phyloP scores from a whole-genome alignment of 2,113 vertebrate species.

The Eublepharis macularius region DNA sequence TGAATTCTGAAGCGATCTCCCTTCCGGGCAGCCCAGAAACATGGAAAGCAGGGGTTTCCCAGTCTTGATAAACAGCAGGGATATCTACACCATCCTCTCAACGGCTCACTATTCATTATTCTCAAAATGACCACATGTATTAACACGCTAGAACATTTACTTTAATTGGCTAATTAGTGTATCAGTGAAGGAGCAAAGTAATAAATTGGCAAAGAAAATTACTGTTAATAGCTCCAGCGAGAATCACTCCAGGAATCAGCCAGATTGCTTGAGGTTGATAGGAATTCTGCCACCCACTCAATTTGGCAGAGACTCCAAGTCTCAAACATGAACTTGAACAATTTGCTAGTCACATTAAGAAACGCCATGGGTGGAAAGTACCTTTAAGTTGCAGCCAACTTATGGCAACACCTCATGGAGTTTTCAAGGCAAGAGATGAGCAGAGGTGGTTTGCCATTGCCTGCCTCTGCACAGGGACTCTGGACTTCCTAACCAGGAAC shows the following conservation, averaged over 20 bases:
- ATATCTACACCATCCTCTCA: not conserved
- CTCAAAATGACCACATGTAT: not conserved
- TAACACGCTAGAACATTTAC: not conserved
- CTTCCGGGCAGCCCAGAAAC: not conserved
- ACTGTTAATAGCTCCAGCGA: not conserved
- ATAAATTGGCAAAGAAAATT: not conserved
- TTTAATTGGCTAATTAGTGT: not conserved
- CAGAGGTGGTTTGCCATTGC: no score
- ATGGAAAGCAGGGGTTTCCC: not conserved
- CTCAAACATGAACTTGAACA: not conserved
- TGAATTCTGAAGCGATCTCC: not conserved
- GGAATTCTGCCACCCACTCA: not conserved
- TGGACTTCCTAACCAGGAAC: no score
- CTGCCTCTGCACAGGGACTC: no score
- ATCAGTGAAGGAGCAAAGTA: not conserved
- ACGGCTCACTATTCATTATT: not conserved
- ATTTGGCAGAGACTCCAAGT: not conserved
- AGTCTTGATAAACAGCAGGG: not conserved
- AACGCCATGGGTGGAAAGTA: no score
- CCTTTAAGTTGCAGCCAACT: no score
- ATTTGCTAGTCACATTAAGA: not conserved
- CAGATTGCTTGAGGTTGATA: not conserved
- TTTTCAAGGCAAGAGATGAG: no score
- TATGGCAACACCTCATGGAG: no score
- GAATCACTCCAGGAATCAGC: not conserved